phyloP scores from a whole-genome alignment of 2,797 vertebrate species.

The Tauraco hartlaubi region DNA sequence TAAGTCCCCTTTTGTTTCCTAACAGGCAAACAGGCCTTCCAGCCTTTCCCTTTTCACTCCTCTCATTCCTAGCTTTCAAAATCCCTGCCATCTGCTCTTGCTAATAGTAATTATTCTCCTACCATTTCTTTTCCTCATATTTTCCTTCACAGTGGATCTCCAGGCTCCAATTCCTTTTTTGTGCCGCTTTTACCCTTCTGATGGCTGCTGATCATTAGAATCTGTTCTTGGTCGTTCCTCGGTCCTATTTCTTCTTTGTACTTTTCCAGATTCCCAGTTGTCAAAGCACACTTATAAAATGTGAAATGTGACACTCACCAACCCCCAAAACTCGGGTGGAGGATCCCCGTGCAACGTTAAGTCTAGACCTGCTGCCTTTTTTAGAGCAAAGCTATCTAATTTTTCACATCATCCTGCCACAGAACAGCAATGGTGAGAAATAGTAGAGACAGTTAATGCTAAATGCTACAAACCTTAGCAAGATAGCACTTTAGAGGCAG shows the following conservation, averaged over 20 bases:
- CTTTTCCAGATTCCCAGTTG: constrained; percentile 12
- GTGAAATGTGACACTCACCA: constrained; percentile 22
- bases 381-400: constrained; percentile 33
- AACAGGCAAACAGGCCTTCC: not conserved
- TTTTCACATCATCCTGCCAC: not conserved
- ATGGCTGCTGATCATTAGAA: not conserved
- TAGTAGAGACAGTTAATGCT: not conserved
- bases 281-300: constrained; percentile 36
- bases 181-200: not conserved
- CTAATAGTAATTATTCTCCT: constrained; percentile 32
- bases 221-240: not conserved
- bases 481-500: not conserved
- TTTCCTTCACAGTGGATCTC: not conserved
- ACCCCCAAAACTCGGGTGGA: not conserved
- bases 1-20: not conserved
- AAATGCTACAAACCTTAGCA: constrained; percentile 10
- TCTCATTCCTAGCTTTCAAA: constrained; percentile 16
- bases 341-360: constrained; percentile 1
- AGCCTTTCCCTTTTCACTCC: not conserved
- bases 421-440: constrained; percentile 1
- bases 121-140: not conserved
- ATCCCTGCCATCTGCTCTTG: not conserved
- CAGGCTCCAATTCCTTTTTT: not conserved
- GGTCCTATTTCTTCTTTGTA: not conserved
- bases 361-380: constrained; percentile 46